Evolutionary conservation across 2,113 vertebrate genomes (phyloP).

Genomic region (Cyanoliseus patagonus): DNA sequence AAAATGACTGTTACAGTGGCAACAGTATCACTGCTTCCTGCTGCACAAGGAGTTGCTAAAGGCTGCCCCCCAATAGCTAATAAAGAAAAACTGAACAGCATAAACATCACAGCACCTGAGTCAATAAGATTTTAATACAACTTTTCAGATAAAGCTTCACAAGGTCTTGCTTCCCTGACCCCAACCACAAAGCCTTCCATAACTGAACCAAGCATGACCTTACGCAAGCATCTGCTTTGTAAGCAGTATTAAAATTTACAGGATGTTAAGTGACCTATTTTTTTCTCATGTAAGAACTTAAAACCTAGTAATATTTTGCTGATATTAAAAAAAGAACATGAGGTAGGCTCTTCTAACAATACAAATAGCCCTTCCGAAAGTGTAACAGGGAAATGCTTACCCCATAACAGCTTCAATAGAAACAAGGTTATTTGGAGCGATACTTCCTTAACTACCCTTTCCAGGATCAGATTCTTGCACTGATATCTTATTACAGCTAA

Average conservation of each 20-base stretch:
- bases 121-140: constrained; percentile 60
- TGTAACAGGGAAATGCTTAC: neutral
- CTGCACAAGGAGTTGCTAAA: neutral
- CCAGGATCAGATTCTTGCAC: neutral
- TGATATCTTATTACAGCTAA: neutral
- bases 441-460: neutral
- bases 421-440: neutral
- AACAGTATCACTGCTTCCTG: constrained; percentile 2
- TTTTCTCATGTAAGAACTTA: neutral
- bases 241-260: constrained; percentile 28
- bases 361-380: neutral
- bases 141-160: constrained; percentile 27
- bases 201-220: constrained; percentile 36
- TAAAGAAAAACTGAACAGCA: constrained; percentile 28
- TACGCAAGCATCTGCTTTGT: constrained; percentile 5
- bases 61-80: neutral
- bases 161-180: constrained; percentile 31
- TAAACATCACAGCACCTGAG: constrained; percentile 56
- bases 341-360: neutral
- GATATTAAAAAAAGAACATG: neutral
- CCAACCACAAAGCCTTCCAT: neutral
- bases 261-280: neutral
- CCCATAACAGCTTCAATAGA: neutral
- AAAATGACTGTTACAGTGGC: constrained; percentile 4
- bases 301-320: neutral